Evolutionary conservation across 2,113 vertebrate genomes (phyloP).

Genomic region (Anguilla japonica): DNA sequence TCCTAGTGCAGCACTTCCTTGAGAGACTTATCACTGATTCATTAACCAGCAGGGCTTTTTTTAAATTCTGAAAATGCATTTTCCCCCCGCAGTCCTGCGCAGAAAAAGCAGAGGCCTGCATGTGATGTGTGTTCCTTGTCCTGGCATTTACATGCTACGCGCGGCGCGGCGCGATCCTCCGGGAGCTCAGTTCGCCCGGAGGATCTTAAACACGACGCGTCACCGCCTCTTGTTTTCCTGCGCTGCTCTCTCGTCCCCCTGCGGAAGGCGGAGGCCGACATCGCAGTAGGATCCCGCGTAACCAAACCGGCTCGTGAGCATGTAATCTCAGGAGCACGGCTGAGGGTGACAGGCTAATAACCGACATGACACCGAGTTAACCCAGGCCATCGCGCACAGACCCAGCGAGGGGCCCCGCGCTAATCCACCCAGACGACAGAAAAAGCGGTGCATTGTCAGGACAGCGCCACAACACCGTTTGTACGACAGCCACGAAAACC

Average conservation of each 20-base stretch:
- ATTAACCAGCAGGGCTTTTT: neutral
- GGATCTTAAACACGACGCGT: constrained; percentile 34
- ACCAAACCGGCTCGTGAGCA: constrained; percentile 15
- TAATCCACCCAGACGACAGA: constrained; percentile 34
- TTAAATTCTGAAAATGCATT: constrained; percentile 21
- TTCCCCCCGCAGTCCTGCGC: constrained; percentile 24
- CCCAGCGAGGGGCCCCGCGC: neutral
- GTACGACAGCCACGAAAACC: constrained; percentile 34
- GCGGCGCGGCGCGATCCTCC: constrained; percentile 28
- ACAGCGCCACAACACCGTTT: constrained; percentile 39
- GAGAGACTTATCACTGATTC: neutral
- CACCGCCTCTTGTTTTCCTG: constrained; percentile 37
- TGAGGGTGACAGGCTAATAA: constrained; percentile 22
- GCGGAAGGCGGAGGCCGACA: neutral
- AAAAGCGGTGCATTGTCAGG: constrained; percentile 29
- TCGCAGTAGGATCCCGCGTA: neutral
- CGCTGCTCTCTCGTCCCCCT: neutral
- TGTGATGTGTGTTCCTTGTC: constrained; percentile 30
- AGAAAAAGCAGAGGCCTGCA: constrained; percentile 14
- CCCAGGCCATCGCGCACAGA: constrained; percentile 24
- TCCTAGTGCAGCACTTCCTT: neutral
- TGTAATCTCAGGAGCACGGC: constrained; percentile 10
- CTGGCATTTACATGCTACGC: constrained; percentile 33
- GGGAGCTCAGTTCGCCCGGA: constrained; percentile 28
- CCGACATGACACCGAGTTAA: constrained; percentile 36